These are phyloP conservation scores for cat (Felis catus) DNA, from an alignment of 2,113 vertebrate species.

Conservation along the genomic window DNA sequence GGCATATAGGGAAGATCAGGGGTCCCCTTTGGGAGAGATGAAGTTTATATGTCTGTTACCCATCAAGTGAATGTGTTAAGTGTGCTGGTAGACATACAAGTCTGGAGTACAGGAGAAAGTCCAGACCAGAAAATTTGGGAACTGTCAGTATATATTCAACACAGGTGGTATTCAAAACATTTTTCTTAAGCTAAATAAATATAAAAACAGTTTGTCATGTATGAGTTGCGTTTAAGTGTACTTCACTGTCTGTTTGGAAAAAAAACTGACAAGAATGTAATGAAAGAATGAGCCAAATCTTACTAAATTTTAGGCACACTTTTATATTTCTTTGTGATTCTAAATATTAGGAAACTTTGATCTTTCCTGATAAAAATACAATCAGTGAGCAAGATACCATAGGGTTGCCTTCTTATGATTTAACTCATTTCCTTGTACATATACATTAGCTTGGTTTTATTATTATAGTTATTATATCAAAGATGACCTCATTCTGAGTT, in stretches of 20 bases:
- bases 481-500: not conserved
- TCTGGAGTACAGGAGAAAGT: not conserved
- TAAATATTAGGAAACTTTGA: not conserved
- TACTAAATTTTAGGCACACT: not conserved
- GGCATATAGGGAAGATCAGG: not conserved
- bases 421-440: not conserved
- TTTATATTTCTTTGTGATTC: constrained; percentile 1
- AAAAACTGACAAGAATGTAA: not conserved
- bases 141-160: not conserved
- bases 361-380: constrained; percentile 39
- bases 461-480: not conserved
- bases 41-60: not conserved
- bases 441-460: not conserved
- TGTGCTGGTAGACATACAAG: not conserved
- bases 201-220: not conserved
- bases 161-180: not conserved
- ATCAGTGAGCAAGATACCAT: not conserved
- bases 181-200: constrained; percentile 32
- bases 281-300: not conserved
- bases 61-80: not conserved
- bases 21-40: not conserved
- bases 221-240: not conserved
- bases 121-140: not conserved
- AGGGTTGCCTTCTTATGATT: not conserved
- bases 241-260: not conserved